phyloP scores from a whole-genome alignment of 2,113 vertebrate species.

The Ahaetulla prasina region DNA sequence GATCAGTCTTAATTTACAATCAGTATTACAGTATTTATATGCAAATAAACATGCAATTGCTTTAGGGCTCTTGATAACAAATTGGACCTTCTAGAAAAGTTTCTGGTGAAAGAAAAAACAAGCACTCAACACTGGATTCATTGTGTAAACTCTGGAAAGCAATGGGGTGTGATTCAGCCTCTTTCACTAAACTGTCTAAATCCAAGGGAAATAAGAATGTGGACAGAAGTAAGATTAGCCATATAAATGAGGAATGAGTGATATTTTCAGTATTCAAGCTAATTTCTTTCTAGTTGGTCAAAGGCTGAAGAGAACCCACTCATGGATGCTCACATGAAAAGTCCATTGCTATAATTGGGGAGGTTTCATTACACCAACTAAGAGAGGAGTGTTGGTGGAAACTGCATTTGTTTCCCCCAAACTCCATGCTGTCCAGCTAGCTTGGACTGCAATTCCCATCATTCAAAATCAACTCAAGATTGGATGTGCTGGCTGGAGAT shows the following conservation, averaged over 20 bases:
- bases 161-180: not conserved
- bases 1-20: constrained; percentile 5
- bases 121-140: not conserved
- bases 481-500: not conserved
- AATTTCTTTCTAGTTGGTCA: not conserved
- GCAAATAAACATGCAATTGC: not conserved
- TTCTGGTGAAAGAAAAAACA: not conserved
- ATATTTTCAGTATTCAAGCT: not conserved
- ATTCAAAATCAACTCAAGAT: not conserved
- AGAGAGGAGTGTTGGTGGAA: not conserved
- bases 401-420: not conserved
- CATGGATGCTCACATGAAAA: not conserved
- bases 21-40: not conserved
- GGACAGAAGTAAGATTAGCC: not conserved
- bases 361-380: not conserved
- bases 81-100: constrained; percentile 7
- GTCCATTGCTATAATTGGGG: not conserved
- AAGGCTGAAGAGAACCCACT: not conserved
- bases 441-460: not conserved
- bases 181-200: not conserved
- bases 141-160: not conserved
- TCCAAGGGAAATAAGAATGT: not conserved
- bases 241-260: not conserved
- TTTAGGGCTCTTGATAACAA: constrained; percentile 6
- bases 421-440: not conserved